Base-by-base conservation (phyloP, 2,888 invertebrate genomes). In the Mythimna impura region DNA sequence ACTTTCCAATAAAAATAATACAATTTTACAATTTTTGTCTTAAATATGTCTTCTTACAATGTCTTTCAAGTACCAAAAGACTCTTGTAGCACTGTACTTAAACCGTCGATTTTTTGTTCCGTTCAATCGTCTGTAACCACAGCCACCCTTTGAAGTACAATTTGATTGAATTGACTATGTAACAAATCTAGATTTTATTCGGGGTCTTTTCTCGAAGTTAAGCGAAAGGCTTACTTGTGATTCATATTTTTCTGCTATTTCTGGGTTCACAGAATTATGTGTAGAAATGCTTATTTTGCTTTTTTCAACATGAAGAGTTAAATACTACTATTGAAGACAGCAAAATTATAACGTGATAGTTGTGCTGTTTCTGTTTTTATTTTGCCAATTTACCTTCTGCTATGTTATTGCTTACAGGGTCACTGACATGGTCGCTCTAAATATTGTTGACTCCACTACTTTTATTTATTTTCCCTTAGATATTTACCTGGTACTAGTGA, bases 401-500 rank as follows among this genome's bases (percentile, higher is more conserved):
- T 22, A 22, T 54, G 2, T 54, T 22, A 54, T 22, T 12, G 17
- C 7, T 70, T 12, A 34, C 14, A 4, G 17, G 17, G 14, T 55
- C 8, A 47, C 7, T 22, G 43, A n/a, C 40, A 30, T 30, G 30
- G 3, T 30, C 30, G 3, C 30, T 40, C 40, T 43, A 43, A 43
- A 10, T 12, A 43, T 3, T 43, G 5, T 43, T 43, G 43, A 43
- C 12, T 43, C 10, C 5, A 40, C 3, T 50, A 20, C 7, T 50
- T 20, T 22, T 54, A 54, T 17, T 30, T 30, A 34, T 22, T 9
- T 17, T 10, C 2, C 9, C 10, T 3, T 40, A 4, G 7, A 25
- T 50, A 14, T 4, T 12, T 85, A 95, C 95, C 95, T 93, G 9
- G 92, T 78, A 76, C 91, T 92, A 0, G 94, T 94, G 2, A 95